Evolutionary conservation across 1,140 invertebrate species (phyloP).

Genomic region (Orchesella cincta): DNA sequence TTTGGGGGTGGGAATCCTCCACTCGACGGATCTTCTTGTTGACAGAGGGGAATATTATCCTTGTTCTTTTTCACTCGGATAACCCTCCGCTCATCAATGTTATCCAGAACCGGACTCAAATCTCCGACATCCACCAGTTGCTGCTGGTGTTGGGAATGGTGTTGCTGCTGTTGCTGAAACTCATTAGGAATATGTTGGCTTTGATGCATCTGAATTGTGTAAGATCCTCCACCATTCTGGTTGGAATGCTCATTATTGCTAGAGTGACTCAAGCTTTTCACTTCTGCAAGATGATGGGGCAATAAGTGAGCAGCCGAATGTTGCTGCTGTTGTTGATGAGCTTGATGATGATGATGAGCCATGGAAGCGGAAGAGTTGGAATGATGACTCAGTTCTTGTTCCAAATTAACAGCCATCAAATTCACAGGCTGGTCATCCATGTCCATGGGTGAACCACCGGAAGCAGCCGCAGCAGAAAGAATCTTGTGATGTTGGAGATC

Average conservation of each 20-base stretch:
- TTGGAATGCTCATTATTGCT: neutral
- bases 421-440: constrained; percentile 49
- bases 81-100: constrained; percentile 46
- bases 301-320: neutral
- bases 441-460: neutral
- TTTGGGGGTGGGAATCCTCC: constrained; percentile 28
- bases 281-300: constrained; percentile 10
- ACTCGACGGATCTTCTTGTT: neutral
- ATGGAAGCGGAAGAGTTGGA: neutral
- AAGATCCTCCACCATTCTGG: neutral
- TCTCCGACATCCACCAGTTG: neutral
- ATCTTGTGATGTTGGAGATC: constrained; percentile 21
- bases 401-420: constrained; percentile 39
- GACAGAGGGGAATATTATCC: constrained; percentile 20
- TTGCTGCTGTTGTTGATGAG: neutral
- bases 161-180: constrained; percentile 32
- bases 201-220: neutral
- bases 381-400: constrained; percentile 11
- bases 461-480: neutral
- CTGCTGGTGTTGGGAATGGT: neutral
- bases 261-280: neutral
- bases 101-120: constrained; percentile 7
- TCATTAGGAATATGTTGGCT: too few species aligned
- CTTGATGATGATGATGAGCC: constrained; percentile 10
- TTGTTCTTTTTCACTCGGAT: constrained; percentile 49